Evolutionary conservation across 2,797 vertebrate genomes (phyloP).

Genomic region (Dipus sagitta): DNA sequence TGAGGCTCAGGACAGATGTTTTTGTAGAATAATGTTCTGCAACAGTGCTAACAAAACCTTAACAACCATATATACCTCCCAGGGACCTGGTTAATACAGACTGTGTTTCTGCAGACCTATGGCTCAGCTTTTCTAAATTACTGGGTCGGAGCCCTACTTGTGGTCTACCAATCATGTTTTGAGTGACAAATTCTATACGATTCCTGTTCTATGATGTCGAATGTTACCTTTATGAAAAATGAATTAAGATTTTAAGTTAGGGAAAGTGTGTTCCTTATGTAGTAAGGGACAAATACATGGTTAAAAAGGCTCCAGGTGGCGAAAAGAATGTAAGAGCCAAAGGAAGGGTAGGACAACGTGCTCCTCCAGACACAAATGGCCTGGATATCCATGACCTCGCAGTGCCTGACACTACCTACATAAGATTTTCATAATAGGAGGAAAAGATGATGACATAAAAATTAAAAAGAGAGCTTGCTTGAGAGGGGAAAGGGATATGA

Average conservation of each 20-base stretch:
- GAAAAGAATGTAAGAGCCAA: too few relatives aligned
- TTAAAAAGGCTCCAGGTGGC: neutral
- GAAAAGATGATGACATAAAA: too few relatives aligned
- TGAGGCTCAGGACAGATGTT: slow-evolving; percentile 26
- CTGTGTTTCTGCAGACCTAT: neutral
- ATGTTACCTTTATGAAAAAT: neutral
- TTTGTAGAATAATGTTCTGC: slow-evolving; percentile 28
- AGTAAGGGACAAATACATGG: neutral
- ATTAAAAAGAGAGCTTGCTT: too few relatives aligned
- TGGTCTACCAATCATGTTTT: accelerated
- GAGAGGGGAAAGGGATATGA: too few relatives aligned
- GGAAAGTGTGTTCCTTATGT: neutral
- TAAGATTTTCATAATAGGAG: too few relatives aligned
- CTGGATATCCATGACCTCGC: too few relatives aligned
- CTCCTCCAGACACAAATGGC: too few relatives aligned
- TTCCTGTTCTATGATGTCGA: neutral
- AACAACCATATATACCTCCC: neutral
- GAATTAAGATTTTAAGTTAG: neutral
- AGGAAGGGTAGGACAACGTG: too few relatives aligned
- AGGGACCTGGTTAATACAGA: slow-evolving; percentile 38
- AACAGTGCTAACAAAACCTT: slow-evolving; percentile 29
- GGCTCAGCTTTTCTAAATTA: neutral
- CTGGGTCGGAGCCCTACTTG: neutral
- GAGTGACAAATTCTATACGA: accelerated
- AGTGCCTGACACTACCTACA: too few relatives aligned